Evolutionary conservation across 2,888 invertebrate genomes (phyloP), one percentile per base, ranked within the genome.

Genomic region (Erebia palarica): DNA sequence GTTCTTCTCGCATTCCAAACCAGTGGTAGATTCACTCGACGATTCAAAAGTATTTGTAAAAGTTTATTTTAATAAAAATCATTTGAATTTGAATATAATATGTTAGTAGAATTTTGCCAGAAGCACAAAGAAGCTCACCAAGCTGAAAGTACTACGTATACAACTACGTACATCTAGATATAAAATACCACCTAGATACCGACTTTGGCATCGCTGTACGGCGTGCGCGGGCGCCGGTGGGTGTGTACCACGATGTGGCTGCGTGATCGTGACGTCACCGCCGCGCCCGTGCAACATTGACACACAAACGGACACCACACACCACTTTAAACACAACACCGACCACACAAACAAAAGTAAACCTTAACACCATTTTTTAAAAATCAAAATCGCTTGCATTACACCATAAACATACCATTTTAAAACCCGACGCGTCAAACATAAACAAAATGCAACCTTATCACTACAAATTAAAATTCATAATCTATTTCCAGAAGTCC

Each of bases 211-310:
- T 16, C 42, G 14, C 5, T 21, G n/a, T 11, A n/a, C 47, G 55
- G 21, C 44, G 8, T 36, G 75, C 71, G 65, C 72, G 68, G 65
- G 60, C 75, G 68, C 61, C 75, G 71, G 78, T 76, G 78, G 76
- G 77, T 76, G 78, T 76, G 78, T 73, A 67, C 70, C 82, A 82
- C 84, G 84, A 80, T 78, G 73, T n/a, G 73, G 67, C 72, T 77
- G 83, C 84, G 84, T 83, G 84, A 78, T 65, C 79, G 79, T 80
- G 79, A 79, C 81, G 83, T 82, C 83, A 80, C 72, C 79, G 77
- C 80, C 77, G 79, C 78, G 78, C 80, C 78, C 75, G 82, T 77
- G 69, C 77, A 80, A 77, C 80, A 81, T 81, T 76, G 75, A 75
- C 76, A 76, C 72, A 74, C 75, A 74, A 76, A 66, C 69, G 10